phyloP scores from a whole-genome alignment of 2,888 invertebrate species.

The Tenthredo mesomela region DNA sequence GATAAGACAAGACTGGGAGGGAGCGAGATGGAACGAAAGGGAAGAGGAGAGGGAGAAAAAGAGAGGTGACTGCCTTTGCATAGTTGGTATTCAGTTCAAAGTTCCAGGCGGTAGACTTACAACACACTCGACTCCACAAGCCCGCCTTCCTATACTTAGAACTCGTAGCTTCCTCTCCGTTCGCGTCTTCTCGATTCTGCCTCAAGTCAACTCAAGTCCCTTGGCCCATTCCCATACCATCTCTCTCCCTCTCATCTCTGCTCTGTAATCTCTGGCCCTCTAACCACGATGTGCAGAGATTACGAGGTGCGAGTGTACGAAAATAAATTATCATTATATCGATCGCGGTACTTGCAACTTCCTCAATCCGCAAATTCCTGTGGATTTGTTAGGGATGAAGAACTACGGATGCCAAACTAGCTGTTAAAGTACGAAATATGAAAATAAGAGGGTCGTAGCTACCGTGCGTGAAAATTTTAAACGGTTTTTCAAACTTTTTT shows the following conservation, averaged over 20 bases:
- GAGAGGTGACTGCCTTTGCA: constrained; percentile 42
- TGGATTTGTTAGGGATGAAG: not conserved
- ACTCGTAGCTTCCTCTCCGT: constrained; percentile 56
- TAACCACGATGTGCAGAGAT: not conserved
- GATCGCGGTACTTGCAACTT: not conserved
- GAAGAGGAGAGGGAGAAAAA: constrained; percentile 31
- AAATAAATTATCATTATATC: not conserved
- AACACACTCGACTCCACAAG: constrained; percentile 41
- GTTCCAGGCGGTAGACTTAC: constrained; percentile 50
- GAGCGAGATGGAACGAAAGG: constrained; percentile 7
- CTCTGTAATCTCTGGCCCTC: constrained; percentile 9
- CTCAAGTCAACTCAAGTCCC: constrained; percentile 51
- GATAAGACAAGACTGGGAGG: constrained; percentile 28
- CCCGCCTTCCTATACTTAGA: constrained; percentile 63
- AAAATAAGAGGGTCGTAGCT: not conserved
- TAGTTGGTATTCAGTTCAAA: constrained; percentile 54
- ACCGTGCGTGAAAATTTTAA: constrained; percentile 5
- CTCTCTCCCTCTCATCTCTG: not conserved
- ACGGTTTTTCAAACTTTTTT: constrained; percentile 32
- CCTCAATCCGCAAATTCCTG: not conserved
- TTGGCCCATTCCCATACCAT: constrained; percentile 37
- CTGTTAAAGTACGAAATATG: not conserved
- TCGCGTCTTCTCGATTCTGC: constrained; percentile 54
- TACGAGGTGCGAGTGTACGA: not conserved
- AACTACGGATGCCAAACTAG: not conserved